These are phyloP conservation scores for Allobates femoralis DNA, from an alignment of 2,797 vertebrate genomes.

Conservation along the genomic window DNA sequence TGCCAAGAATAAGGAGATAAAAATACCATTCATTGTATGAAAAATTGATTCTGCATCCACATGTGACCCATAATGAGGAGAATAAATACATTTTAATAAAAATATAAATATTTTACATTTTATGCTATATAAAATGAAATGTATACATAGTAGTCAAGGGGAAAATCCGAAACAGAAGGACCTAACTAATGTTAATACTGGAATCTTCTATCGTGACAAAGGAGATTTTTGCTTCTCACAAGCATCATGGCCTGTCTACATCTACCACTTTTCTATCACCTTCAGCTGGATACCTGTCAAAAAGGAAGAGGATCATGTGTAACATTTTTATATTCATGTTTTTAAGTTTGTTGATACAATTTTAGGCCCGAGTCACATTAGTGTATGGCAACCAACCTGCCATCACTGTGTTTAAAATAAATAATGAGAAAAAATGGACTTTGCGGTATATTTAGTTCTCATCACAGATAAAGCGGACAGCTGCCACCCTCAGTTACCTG, in stretches of 20 bases:
- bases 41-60: not conserved
- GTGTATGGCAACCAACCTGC: no score
- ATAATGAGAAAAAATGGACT: no score
- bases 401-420: no score
- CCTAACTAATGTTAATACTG: not conserved
- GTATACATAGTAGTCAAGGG: not conserved
- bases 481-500: no score
- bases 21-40: not conserved
- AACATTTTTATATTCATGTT: not conserved
- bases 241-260: no score
- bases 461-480: no score
- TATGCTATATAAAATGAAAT: not conserved
- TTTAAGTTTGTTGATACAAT: no score
- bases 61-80: not conserved
- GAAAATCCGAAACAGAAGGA: not conserved
- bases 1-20: conserved; percentile 8
- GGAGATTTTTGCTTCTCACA: no score
- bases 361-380: no score
- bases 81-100: not conserved
- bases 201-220: no score
- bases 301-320: not conserved
- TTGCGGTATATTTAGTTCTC: no score
- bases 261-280: not conserved
- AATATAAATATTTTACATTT: not conserved
- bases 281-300: not conserved